A percentile compares a stretch with the other conserved stretches of the same genome.
Conservation (phyloP, 2,797 vertebrate genomes). For the Enteromius paludinosus region DNA sequence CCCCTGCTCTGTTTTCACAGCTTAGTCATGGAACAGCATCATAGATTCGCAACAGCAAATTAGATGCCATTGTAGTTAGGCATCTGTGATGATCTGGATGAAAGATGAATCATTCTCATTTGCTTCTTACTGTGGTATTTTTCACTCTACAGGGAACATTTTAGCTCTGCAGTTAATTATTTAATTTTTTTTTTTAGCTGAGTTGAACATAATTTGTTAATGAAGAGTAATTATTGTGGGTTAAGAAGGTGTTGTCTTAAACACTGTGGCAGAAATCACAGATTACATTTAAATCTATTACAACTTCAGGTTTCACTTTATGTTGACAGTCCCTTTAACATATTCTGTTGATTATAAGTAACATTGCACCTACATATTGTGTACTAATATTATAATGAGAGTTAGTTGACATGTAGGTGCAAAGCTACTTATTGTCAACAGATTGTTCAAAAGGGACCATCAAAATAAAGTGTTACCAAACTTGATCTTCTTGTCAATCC, state of each 20-base stretch:
- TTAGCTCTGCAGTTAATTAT: background rate
- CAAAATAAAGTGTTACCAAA: no score
- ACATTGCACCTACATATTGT: no score
- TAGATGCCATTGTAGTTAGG: conserved; percentile 5
- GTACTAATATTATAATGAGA: no score
- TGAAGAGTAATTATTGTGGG: background rate
- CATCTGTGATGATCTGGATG: conserved; percentile 12
- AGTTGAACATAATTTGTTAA: background rate
- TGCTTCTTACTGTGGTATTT: background rate
- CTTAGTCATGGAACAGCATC: conserved; percentile 17
- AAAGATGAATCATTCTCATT: conserved; percentile 16
- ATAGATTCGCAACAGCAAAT: conserved; percentile 32
- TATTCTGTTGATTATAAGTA: no score
- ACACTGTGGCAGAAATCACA: background rate
- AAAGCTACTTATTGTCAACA: no score
- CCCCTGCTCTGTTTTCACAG: conserved; percentile 53
- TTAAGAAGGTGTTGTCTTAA: background rate
- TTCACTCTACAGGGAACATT: conserved; percentile 10
- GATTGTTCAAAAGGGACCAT: no score
- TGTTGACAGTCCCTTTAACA: no score
- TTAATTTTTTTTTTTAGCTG: background rate
- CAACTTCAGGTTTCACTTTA: no score
- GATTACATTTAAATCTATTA: background rate
- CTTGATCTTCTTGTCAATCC: background rate
- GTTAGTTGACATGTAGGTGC: no score